Evolutionary conservation across 1,140 invertebrate genomes (phyloP).

Genomic region (Drosophila repletoides): DNA sequence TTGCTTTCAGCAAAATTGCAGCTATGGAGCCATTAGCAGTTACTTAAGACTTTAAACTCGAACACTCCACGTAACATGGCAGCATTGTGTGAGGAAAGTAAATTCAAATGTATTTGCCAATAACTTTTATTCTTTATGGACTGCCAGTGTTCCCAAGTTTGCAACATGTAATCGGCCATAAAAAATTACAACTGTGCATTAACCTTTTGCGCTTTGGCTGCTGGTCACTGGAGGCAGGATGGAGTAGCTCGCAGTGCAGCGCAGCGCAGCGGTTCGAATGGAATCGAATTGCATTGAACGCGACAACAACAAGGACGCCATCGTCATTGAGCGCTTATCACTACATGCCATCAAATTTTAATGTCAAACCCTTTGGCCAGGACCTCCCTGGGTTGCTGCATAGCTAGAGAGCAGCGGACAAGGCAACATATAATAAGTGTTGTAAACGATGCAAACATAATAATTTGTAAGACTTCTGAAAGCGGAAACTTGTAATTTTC

Average conservation of each 20-base stretch:
- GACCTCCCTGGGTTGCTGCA: slow-evolving; percentile 14
- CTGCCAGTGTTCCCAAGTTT: slow-evolving; percentile 50
- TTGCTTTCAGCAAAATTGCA: not conserved
- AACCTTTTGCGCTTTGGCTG: slow-evolving; percentile 57
- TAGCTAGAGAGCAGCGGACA: slow-evolving; percentile 14
- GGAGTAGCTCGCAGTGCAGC: not conserved
- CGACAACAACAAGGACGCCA: slow-evolving; percentile 35
- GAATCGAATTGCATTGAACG: slow-evolving; percentile 50
- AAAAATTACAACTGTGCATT: slow-evolving; percentile 79
- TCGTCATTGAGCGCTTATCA: slow-evolving; percentile 75
- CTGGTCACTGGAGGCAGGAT: slow-evolving; percentile 27
- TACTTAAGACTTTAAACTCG: slow-evolving; percentile 26
- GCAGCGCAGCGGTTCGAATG: slow-evolving; percentile 16
- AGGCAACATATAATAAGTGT: slow-evolving; percentile 76
- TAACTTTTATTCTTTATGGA: slow-evolving; percentile 77
- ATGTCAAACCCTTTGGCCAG: slow-evolving; percentile 70
- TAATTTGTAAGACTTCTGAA: slow-evolving; percentile 80
- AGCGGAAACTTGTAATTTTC: slow-evolving; percentile 80
- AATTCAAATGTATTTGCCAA: slow-evolving; percentile 75
- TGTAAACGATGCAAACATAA: slow-evolving; percentile 80
- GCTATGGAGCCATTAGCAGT: slow-evolving; percentile 1
- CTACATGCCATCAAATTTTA: slow-evolving; percentile 80
- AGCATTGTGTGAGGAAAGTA: slow-evolving; percentile 56
- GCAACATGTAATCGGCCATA: slow-evolving; percentile 77
- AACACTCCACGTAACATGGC: slow-evolving; percentile 32